Evolutionary conservation across 2,113 vertebrate genomes (phyloP), one percentile per base, ranked within the genome.

Genomic region (Taurulus bubalis): DNA sequence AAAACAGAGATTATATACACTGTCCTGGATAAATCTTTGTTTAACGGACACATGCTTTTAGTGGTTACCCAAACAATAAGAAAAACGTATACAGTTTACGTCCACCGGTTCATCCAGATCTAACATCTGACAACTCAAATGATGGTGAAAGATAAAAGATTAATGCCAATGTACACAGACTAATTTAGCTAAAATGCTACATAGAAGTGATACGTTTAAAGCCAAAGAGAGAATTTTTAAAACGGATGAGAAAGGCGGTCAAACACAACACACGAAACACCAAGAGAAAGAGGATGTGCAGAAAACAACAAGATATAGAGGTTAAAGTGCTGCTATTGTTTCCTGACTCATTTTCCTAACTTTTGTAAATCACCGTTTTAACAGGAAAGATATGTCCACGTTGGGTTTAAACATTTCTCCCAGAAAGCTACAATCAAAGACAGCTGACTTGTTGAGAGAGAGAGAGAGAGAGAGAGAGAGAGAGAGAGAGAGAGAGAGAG

Each of bases 201-300:
- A 6, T 11, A n/a, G 42, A 60, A 56, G 38, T 16, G 51, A 66
- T 16, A 58, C 9, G 8, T 0, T 36, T 1, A 71, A 32, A 38
- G 6, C 7, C 22, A 32, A 28, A 66, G 10, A 12, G 6, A 26
- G 53, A 11, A 10, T n/a, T n/a, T n/a, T n/a, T 16, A 16, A 60
- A 45, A 8, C 0, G 4, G 67, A 78, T 68, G 42, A 55, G 26
- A 56, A 74, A 69, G 26, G 3, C 6, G 11, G n/a, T 34, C 14
- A 42, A 22, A 47, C 38, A 55, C 9, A 45, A 55, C 16, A 47
- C 38, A 55, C 9, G 34, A 55, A 47, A 30, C 7, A 32, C 8
- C 4, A 42, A 24, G 6, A 65, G 40, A 71, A 51, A 71, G 71
- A 79, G 59, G 58, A 80, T 40, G 24, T 60, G 2, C n/a, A 34